Percentiles rank a stretch among this genome's conserved stretches.
Evolutionary conservation across 2,888 invertebrate genomes (phyloP).

Genomic region (Metalampra italica): DNA sequence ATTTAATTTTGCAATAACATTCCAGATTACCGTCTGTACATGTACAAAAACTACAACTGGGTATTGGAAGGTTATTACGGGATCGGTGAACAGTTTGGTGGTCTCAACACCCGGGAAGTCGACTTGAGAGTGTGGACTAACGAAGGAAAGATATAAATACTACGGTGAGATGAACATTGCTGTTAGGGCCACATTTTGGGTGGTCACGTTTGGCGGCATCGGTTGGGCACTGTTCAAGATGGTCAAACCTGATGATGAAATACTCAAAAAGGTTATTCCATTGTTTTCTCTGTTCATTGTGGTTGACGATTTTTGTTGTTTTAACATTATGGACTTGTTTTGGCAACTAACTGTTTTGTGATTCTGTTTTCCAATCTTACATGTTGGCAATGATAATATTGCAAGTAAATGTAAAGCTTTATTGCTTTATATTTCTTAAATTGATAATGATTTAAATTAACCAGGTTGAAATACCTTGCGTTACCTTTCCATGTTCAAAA

Average conservation of each 20-base stretch:
- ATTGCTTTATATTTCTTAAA: too few species aligned
- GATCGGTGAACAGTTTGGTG: slow-evolving; percentile 81
- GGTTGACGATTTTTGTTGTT: slow-evolving; percentile 9
- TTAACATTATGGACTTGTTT: slow-evolving; percentile 7
- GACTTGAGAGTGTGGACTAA: slow-evolving; percentile 79
- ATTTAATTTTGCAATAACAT: slow-evolving; percentile 14
- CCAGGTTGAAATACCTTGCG: too few species aligned
- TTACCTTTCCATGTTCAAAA: too few species aligned
- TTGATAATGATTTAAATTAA: too few species aligned
- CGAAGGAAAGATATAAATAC: slow-evolving; percentile 67
- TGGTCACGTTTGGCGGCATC: slow-evolving; percentile 77
- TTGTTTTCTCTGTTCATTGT: slow-evolving; percentile 27
- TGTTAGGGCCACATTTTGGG: slow-evolving; percentile 77
- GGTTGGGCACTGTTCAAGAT: slow-evolving; percentile 80
- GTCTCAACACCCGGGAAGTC: slow-evolving; percentile 68
- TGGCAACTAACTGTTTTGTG: slow-evolving; percentile 3
- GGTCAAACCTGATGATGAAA: slow-evolving; percentile 74
- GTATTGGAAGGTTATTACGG: slow-evolving; percentile 84
- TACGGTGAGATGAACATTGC: slow-evolving; percentile 67
- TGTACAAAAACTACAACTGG: slow-evolving; percentile 81
- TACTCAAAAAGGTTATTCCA: slow-evolving; percentile 73
- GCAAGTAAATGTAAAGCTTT: too few species aligned
- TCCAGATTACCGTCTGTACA: slow-evolving; percentile 84
- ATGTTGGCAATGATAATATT: background rate
- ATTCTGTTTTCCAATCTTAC: background rate